These are phyloP conservation scores for Ephydatia muelleri DNA, from an alignment of 37 sponge, comb jelly and placozoan species.

Conservation along the genomic window DNA sequence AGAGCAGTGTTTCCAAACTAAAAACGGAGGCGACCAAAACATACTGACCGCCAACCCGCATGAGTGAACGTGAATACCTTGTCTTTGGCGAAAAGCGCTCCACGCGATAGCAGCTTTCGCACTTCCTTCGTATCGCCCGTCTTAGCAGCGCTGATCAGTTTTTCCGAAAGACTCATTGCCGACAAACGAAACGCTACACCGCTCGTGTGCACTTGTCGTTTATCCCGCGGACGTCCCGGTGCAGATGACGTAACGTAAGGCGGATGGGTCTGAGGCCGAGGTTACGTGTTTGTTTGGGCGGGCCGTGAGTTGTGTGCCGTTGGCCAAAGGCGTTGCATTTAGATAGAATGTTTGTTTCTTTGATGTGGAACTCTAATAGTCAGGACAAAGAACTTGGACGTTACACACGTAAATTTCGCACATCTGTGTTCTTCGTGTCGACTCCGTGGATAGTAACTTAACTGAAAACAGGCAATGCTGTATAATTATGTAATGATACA, in stretches of 20 bases:
- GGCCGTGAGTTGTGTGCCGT: neutral
- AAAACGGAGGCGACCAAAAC: neutral
- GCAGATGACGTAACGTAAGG: neutral
- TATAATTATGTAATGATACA: neutral
- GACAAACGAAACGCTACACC: neutral
- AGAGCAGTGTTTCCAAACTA: slow-evolving; percentile 82
- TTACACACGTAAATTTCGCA: neutral
- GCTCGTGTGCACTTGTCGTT: neutral
- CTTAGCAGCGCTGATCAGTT: slow-evolving; percentile 62
- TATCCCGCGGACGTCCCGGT: neutral
- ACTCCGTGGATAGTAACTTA: neutral
- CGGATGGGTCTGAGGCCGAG: neutral
- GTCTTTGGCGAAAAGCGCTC: slow-evolving; percentile 72
- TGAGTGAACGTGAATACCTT: slow-evolving; percentile 31
- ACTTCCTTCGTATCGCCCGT: slow-evolving; percentile 67
- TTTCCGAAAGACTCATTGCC: slow-evolving; percentile 57
- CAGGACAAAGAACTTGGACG: neutral
- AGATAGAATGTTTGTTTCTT: neutral
- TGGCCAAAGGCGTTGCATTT: neutral
- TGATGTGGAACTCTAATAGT: neutral
- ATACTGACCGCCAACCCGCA: neutral
- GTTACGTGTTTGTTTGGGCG: neutral
- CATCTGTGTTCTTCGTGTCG: neutral
- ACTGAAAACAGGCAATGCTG: neutral
- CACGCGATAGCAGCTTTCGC: slow-evolving; percentile 47